A percentile compares a stretch with the other conserved stretches of the same genome.
phyloP scores from a whole-genome alignment of 2,888 invertebrate species.

The Emmelina monodactyla region DNA sequence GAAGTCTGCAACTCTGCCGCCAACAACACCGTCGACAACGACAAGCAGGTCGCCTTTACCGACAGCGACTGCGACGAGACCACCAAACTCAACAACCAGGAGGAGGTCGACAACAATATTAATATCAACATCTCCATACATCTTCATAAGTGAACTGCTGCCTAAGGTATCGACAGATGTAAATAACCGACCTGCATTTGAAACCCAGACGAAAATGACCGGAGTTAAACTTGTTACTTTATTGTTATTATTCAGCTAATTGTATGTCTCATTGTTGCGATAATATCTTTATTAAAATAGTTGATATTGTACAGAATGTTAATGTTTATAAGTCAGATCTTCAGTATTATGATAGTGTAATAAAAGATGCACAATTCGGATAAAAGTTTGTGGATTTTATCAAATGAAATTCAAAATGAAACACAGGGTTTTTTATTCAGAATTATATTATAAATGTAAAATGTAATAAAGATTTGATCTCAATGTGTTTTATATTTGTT shows the following conservation, averaged over 20 bases:
- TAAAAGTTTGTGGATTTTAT: too few relatives aligned
- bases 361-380: too few relatives aligned
- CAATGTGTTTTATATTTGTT: too few relatives aligned
- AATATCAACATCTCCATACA: conserved; percentile 20
- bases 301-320: not conserved
- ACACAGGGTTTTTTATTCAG: too few relatives aligned
- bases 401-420: too few relatives aligned
- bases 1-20: conserved; percentile 21
- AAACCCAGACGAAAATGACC: too few relatives aligned
- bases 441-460: too few relatives aligned
- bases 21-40: conserved; percentile 34
- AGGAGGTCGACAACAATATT: conserved; percentile 17
- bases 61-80: conserved; percentile 16
- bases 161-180: not conserved
- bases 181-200: not conserved
- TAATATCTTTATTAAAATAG: not conserved
- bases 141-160: conserved; percentile 15
- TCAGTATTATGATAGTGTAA: too few relatives aligned
- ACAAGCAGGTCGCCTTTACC: conserved; percentile 25
- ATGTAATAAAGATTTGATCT: too few relatives aligned
- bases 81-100: too few relatives aligned
- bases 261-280: not conserved
- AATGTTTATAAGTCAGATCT: too few relatives aligned
- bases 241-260: not conserved
- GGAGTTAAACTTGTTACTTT: too few relatives aligned